Evolutionary conservation across 1,140 invertebrate genomes (phyloP).

Genomic region (Drosophila bifasciata): DNA sequence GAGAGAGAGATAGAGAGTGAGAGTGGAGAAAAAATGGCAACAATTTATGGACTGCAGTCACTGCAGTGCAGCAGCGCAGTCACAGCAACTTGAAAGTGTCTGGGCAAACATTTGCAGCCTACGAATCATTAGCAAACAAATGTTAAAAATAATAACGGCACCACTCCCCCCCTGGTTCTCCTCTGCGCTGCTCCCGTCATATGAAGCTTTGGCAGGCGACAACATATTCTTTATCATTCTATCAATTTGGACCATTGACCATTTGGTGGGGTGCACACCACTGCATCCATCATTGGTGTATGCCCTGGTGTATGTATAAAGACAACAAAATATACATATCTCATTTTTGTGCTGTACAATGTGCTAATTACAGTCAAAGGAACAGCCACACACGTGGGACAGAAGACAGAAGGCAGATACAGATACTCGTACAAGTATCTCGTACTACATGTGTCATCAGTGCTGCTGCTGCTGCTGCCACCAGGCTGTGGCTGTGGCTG

Average conservation of each 20-base stretch:
- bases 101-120: conserved; percentile 43
- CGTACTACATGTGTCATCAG: conserved; percentile 25
- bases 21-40: conserved; percentile 27
- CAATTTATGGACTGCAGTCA: conserved; percentile 26
- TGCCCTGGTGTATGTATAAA: conserved; percentile 26
- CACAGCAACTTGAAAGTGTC: conserved; percentile 41
- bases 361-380: conserved; percentile 73
- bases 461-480: conserved; percentile 11
- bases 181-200: not conserved
- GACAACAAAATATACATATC: conserved; percentile 31
- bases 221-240: not conserved
- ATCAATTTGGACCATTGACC: conserved; percentile 1
- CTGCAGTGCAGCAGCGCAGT: not conserved
- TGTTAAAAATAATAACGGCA: conserved; percentile 53
- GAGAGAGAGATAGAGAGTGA: not conserved
- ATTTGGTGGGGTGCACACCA: conserved; percentile 9
- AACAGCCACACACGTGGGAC: conserved; percentile 8
- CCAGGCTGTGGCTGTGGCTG: conserved; percentile 24
- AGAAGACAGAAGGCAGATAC: conserved; percentile 34
- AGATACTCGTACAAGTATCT: too few relatives aligned
- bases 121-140: conserved; percentile 61
- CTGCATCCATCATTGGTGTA: not conserved
- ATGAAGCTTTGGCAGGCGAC: conserved; percentile 6
- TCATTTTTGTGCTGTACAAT: conserved; percentile 43
- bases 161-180: not conserved